Percentiles rank a stretch among this genome's conserved stretches.
Conservation (phyloP, 2,888 invertebrate species). For the Schizaphis graminum region DNA sequence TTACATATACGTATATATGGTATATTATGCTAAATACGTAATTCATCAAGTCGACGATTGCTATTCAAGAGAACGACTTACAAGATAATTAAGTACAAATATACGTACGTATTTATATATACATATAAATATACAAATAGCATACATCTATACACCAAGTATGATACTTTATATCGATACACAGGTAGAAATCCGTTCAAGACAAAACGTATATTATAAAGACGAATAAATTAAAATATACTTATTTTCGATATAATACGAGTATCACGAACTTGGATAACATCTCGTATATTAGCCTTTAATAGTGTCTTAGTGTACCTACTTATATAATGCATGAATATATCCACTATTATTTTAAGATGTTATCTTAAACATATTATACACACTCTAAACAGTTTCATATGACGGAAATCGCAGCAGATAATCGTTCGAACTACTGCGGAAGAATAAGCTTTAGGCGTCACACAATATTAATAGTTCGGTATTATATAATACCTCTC, state of each 20-base stretch:
- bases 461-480: neutral
- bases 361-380: neutral
- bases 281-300: conserved; percentile 6
- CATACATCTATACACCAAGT: neutral
- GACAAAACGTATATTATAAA: neutral
- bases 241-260: neutral
- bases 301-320: neutral
- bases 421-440: conserved; percentile 9
- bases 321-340: neutral
- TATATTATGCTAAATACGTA: neutral
- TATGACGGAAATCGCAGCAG: neutral
- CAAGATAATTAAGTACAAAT: neutral
- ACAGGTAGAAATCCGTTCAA: neutral
- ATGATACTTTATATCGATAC: neutral
- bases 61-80: neutral
- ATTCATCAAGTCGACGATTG: neutral
- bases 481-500: neutral
- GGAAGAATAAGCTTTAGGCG: conserved; percentile 11
- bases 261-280: conserved; percentile 1
- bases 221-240: conserved; percentile 27
- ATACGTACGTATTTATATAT: too few relatives aligned
- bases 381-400: neutral
- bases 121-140: neutral
- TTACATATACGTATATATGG: too few relatives aligned
- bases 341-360: neutral